A percentile compares a stretch with the other conserved stretches of the same genome.
These are phyloP conservation scores for Portevinia maculata DNA, from an alignment of 2,888 invertebrate genomes.

Conservation along the genomic window DNA sequence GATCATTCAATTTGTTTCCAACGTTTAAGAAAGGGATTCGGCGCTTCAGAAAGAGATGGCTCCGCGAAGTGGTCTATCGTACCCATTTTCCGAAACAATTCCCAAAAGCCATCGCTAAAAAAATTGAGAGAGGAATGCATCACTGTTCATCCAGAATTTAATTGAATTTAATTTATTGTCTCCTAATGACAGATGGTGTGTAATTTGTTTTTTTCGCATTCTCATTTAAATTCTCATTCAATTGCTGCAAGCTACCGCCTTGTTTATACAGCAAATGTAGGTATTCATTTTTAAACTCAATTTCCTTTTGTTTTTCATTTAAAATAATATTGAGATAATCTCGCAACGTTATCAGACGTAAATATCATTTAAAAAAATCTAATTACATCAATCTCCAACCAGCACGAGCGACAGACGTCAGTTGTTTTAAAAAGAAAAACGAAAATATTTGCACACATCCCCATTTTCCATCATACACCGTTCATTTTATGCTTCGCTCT, in stretches of 20 bases:
- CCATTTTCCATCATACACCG: conserved; percentile 14
- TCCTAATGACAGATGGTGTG: background rate
- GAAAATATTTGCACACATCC: conserved; percentile 43
- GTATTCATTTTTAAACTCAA: background rate
- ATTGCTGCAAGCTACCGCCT: conserved; percentile 31
- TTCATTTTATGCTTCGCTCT: background rate
- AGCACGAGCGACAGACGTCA: conserved; percentile 40
- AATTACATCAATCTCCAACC: conserved; percentile 48
- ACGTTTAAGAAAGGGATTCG: too few relatives aligned
- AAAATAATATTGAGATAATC: conserved; percentile 50
- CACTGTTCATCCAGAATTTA: background rate
- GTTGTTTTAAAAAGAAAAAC: conserved; percentile 33
- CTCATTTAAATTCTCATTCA: conserved; percentile 61
- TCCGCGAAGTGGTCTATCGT: too few relatives aligned
- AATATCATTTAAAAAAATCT: conserved; percentile 57
- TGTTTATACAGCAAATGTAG: conserved; percentile 26
- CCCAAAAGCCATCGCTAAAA: background rate
- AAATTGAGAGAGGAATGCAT: background rate
- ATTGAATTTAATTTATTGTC: background rate
- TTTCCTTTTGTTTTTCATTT: conserved; percentile 11
- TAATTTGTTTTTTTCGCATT: conserved; percentile 3
- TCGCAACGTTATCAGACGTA: conserved; percentile 27
- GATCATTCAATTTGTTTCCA: too few relatives aligned
- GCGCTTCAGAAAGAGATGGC: too few relatives aligned
- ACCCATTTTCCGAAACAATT: background rate